Evolutionary conservation across 2,113 vertebrate genomes (phyloP), one percentile per base, ranked within the genome.

Genomic region (Grammomys surdaster): DNA sequence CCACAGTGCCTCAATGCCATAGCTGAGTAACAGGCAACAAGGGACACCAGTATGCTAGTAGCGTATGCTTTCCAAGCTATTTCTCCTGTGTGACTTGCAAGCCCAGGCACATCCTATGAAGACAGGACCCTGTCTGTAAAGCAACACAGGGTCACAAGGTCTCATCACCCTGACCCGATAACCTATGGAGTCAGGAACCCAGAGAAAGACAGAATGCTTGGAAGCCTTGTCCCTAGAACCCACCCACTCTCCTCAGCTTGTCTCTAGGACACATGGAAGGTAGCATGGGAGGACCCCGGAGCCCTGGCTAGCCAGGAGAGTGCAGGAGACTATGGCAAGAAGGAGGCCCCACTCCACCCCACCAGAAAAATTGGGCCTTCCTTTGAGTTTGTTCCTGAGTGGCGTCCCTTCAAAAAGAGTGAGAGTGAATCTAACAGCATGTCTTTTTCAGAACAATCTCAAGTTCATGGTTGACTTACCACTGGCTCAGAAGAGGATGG

Each of bases 361-460:
- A 36, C 69, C 36, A 22, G 60, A n/a, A 33, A 14, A 28, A 40
- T 1, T 3, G 3, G 73, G n/a, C 26, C 31, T 40, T 22, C 70
- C 33, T 73, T 48, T 11, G 8, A 67, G 51, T 96, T 80, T 60
- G 91, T 81, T 85, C 88, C 46, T 46, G 48, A 87, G 87, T n/a
- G 86, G 95, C 84, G 93, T 70, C 67, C 92, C 96, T 97, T 95
- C 75, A 75, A 93, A 82, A 89, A 96, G 95, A 96, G 81, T 8
- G 22, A 8, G 88, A 96, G 96, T 93, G 56, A 85, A 93, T 70
- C 54, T 13, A 72, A 91, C 54, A 96, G 97, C 98, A 98, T 96
- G 99, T 99, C 98, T 99, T 98, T 98, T 99, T 98, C 98, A 98
- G 98, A 99, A 99, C 98, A 98, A 98, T 98, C 98, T 98, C 96